Base-by-base conservation (phyloP, 2,888 invertebrate species). In the Dryobota labecula region DNA sequence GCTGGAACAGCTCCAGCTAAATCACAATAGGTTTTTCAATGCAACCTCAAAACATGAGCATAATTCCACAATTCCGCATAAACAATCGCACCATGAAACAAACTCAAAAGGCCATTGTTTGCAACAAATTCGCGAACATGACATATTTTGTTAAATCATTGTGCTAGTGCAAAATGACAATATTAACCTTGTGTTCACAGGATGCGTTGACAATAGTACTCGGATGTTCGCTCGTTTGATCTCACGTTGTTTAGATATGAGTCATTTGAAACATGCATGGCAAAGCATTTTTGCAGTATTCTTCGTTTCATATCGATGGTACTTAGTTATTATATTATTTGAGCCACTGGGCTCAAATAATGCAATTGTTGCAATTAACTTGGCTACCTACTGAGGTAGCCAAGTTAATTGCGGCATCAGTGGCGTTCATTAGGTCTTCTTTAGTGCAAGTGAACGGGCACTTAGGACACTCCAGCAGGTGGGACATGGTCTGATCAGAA, bases 141-240 rank as follows among this genome's bases (percentile, higher is more conserved):
- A 69, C 57, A 70, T 74, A 41, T 77, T 68, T 54, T 65, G 38
- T 68, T 72, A 80, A 81, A 83, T 76, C 73, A 84, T 84, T 80
- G 73, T 73, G 36, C 57, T 70, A 68, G 70, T 64, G 64, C 69
- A 49, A 76, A 82, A 69, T 82, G 64, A 58, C 57, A 73, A 67
- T 85, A 74, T 74, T 67, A 83, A 80, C 84, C 76, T 84, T 76
- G 82, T 57, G 47, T 62, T 56, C 60, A 78, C 84, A 80, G 84
- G 84, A 84, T 78, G 75, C 62, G 66, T 57, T 47, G 75, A 84
- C 84, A 84, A 84, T 84, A 61, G 73, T 33, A 78, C 70, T 85
- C 73, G 84, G 84, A 84, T 84, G 70, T 84, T 66, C 80, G 85
- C 70, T 80, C 70, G 82, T 85, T 79, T 84, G 84, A 79, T 73